Evolutionary conservation across 1,140 invertebrate species (phyloP), one percentile per base, ranked within the genome.

Genomic region (Nomia melanderi): DNA sequence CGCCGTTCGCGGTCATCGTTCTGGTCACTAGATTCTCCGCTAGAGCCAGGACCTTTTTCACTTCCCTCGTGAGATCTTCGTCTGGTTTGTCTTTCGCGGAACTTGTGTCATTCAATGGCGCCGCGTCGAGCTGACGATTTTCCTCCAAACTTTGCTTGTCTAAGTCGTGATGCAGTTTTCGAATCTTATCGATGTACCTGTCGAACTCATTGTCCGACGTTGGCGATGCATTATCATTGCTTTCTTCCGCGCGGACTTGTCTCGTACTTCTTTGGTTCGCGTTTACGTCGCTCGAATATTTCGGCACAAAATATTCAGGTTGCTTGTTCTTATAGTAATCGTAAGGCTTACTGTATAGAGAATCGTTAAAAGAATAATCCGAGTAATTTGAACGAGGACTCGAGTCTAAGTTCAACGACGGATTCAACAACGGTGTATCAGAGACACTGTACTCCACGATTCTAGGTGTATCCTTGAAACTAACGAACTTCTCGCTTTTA

Each of bases 151-250:
- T 91, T 23, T 70, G 77, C 9, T 25, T 36, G 39, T 83, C 81
- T 9, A 76, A 56, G 27, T 87, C 72, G 1, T 27, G 63, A 56
- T 92, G 88, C 1, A 91, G 78, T 3, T 81, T 87, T 0, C 86
- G 81, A 29, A 92, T 91, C n/a, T 86, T 88, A 6, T 74, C 77
- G 5, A 92, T 88, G 36, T 91, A 91, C 0, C 70, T 73, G 6
- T 91, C 90, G 8, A 92, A 39, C 56, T 90, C 89, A 59, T 86
- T 86, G 14, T 89, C 84, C 7, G 87, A 53, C 0, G 71, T 33
- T 11, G 50, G 69, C 1, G 77, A 25, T 12, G 65, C 65, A n/a
- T n/a, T 75, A n/a, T n/a, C 33, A 6, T 72, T 25, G 1, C 74
- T 57, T 11, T 73, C 64, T 6, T 70, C n/a, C 23, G 39, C 33